Conservation (phyloP, 2,113 vertebrate genomes). For the Centropristis striata region DNA sequence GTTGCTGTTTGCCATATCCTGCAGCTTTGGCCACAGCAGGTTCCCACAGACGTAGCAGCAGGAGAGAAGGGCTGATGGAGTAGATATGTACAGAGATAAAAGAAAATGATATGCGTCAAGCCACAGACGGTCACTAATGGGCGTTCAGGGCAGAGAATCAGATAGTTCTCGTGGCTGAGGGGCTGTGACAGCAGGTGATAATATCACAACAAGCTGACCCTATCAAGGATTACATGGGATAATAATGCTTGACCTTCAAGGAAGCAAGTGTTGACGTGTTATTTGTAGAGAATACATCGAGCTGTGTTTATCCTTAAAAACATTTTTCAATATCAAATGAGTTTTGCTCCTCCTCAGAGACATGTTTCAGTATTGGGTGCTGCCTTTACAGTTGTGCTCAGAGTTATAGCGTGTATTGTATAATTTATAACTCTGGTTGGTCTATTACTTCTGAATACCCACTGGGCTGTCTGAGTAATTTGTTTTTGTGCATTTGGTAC, state of each 20-base stretch:
- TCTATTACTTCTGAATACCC: slow-evolving; percentile 68
- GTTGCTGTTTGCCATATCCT: slow-evolving; percentile 10
- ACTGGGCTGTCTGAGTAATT: slow-evolving; percentile 68
- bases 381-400: slow-evolving; percentile 30
- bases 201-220: slow-evolving; percentile 54
- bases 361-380: slow-evolving; percentile 6
- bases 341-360: slow-evolving; percentile 30
- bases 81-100: slow-evolving; percentile 67
- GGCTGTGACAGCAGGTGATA: slow-evolving; percentile 42
- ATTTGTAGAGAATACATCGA: slow-evolving; percentile 45
- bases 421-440: slow-evolving; percentile 62
- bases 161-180: slow-evolving; percentile 62
- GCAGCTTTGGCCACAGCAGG: slow-evolving; percentile 37
- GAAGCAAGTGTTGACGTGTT: slow-evolving; percentile 34
- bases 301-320: slow-evolving; percentile 4
- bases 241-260: slow-evolving; percentile 71
- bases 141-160: slow-evolving; percentile 60
- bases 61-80: slow-evolving; percentile 59
- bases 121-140: slow-evolving; percentile 72
- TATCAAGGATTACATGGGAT: slow-evolving; percentile 46
- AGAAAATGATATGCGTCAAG: slow-evolving; percentile 72
- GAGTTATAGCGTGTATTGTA: slow-evolving; percentile 56
- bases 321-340: slow-evolving; percentile 21
- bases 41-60: slow-evolving; percentile 41
- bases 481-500: slow-evolving; percentile 65